Conservation (phyloP, 2,113 vertebrate species). For the Dryoscopus gambensis region DNA sequence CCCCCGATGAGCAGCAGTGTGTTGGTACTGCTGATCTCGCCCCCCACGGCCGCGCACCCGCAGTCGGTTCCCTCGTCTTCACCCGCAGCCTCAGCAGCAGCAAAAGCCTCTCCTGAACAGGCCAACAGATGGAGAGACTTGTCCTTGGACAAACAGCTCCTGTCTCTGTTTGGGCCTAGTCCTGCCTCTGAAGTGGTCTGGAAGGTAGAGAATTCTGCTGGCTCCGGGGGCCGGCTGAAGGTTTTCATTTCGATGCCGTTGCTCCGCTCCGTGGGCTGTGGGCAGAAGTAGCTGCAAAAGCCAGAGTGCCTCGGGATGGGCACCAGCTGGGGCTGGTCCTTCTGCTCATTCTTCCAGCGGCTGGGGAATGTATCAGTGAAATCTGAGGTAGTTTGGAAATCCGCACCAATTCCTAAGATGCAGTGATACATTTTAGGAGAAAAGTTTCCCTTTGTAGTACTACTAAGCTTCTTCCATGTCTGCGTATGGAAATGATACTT, state of each 20-base stretch:
- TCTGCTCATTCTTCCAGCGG: not conserved
- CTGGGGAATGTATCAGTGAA: not conserved
- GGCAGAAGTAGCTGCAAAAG: not conserved
- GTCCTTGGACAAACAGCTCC: not conserved
- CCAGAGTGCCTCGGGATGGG: not conserved
- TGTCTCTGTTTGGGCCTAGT: not conserved
- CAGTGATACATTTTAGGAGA: constrained; percentile 80
- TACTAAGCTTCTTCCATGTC: constrained; percentile 73
- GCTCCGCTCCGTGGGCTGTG: not conserved
- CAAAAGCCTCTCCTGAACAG: not conserved
- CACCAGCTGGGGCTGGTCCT: not conserved
- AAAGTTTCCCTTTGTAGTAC: constrained; percentile 29
- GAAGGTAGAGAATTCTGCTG: not conserved
- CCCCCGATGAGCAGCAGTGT: constrained; percentile 81
- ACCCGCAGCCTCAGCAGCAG: not conserved
- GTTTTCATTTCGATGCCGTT: constrained; percentile 78
- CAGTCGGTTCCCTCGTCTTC: not conserved
- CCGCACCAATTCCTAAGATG: constrained; percentile 70
- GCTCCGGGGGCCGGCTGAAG: constrained; percentile 31
- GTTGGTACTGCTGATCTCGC: constrained; percentile 42
- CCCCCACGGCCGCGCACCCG: fast-evolving
- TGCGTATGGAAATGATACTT: constrained; percentile 74
- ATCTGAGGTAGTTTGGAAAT: constrained; percentile 55
- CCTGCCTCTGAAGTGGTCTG: not conserved
- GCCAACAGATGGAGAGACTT: not conserved